Conservation (phyloP, 2,113 vertebrate species). For the Morone chrysops region DNA sequence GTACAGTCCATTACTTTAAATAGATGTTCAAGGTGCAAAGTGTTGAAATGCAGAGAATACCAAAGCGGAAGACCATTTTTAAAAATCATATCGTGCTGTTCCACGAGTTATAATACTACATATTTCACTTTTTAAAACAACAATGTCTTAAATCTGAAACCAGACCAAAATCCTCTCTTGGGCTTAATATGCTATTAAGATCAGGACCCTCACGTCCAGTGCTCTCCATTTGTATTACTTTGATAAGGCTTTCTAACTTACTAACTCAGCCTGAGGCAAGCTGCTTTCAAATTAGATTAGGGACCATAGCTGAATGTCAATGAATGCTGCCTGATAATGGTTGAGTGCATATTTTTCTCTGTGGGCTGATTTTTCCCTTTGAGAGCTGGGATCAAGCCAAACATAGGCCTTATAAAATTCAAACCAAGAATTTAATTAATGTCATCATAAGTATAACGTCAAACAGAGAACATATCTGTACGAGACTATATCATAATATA, state of each 20-base stretch:
- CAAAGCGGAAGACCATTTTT: background rate
- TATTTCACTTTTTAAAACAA: constrained; percentile 14
- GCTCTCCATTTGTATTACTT: constrained; percentile 58
- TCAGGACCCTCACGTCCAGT: constrained; percentile 31
- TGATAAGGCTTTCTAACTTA: constrained; percentile 63
- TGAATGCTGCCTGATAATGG: constrained; percentile 45
- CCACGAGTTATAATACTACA: background rate
- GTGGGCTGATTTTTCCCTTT: constrained; percentile 33
- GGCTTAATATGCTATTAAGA: constrained; percentile 20
- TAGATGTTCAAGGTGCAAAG: constrained; percentile 8
- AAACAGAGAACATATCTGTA: background rate
- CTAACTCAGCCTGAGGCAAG: constrained; percentile 59
- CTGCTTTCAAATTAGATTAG: constrained; percentile 65
- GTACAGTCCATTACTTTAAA: constrained; percentile 48
- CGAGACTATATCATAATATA: background rate
- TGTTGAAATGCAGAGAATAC: background rate
- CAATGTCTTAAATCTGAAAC: constrained; percentile 35
- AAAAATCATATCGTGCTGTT: background rate
- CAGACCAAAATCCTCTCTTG: background rate
- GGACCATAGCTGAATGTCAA: constrained; percentile 58
- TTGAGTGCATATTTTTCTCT: constrained; percentile 38
- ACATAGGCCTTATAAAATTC: constrained; percentile 31
- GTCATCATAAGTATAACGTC: constrained; percentile 20
- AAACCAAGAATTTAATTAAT: constrained; percentile 50
- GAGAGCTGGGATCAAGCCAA: constrained; percentile 37